Percentiles rank a stretch among this genome's conserved stretches.
phyloP scores from a whole-genome alignment of 2,888 invertebrate species.

The Cecidostiba fungosa region DNA sequence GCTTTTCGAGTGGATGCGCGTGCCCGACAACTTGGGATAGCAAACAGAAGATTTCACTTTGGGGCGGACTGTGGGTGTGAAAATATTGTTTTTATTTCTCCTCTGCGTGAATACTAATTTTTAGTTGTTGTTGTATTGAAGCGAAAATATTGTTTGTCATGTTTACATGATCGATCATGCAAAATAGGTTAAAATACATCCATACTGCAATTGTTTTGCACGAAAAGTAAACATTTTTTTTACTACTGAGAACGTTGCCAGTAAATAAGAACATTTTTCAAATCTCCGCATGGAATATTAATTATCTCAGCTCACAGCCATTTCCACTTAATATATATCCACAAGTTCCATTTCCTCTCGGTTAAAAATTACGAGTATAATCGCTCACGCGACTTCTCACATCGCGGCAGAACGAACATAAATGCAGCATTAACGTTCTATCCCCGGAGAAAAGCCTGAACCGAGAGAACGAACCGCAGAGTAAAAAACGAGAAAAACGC shows the following conservation, averaged over 20 bases:
- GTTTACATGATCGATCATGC: no score
- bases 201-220: no score
- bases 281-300: neutral
- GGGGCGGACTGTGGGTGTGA: neutral
- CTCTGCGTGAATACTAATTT: neutral
- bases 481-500: neutral
- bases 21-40: neutral
- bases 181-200: no score
- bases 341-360: no score
- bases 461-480: no score
- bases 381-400: slow-evolving; percentile 1
- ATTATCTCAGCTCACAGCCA: neutral
- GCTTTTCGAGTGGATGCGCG: neutral
- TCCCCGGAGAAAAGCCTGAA: slow-evolving; percentile 9
- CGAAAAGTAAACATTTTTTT: no score
- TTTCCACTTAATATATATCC: neutral
- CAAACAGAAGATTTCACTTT: neutral
- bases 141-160: no score
- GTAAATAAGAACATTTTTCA: no score
- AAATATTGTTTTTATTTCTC: neutral
- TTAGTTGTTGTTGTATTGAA: no score
- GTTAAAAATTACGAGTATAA: neutral
- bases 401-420: neutral
- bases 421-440: neutral
- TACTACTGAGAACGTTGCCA: no score